A percentile compares a stretch with the other conserved stretches of the same genome.
phyloP scores from a whole-genome alignment of 1,140 invertebrate species.

The Ceratoteleas bidentatus region DNA sequence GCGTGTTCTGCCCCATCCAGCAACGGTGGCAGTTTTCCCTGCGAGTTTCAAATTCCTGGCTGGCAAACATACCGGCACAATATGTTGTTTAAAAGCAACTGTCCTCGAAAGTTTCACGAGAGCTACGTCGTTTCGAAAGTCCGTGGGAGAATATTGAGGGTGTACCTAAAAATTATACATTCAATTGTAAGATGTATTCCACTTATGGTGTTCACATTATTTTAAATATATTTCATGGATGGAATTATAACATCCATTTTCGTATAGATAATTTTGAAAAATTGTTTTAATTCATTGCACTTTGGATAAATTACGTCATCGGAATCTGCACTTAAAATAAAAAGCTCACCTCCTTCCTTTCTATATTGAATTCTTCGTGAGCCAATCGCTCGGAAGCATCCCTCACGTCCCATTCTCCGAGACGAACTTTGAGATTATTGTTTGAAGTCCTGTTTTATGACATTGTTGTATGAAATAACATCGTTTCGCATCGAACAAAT shows the following conservation, averaged over 20 bases:
- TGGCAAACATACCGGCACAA: constrained; percentile 92
- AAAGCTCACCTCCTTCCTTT: constrained; percentile 89
- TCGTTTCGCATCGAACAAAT: constrained; percentile 32
- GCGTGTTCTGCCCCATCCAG: constrained; percentile 93
- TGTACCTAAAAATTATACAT: constrained; percentile 82
- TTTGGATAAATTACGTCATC: too few relatives aligned
- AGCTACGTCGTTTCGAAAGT: constrained; percentile 95
- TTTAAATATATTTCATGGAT: too few relatives aligned
- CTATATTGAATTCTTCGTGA: constrained; percentile 94
- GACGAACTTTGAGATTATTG: constrained; percentile 90
- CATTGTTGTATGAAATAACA: constrained; percentile 59
- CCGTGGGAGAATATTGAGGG: constrained; percentile 92
- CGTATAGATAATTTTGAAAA: too few relatives aligned
- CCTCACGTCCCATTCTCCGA: constrained; percentile 95
- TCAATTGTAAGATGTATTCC: not conserved
- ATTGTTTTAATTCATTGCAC: too few relatives aligned
- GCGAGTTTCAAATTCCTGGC: constrained; percentile 87
- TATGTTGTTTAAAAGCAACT: constrained; percentile 93
- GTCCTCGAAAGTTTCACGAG: constrained; percentile 89
- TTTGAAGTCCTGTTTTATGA: constrained; percentile 86
- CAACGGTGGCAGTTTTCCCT: constrained; percentile 92
- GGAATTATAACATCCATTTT: too few relatives aligned
- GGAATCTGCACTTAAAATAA: constrained; percentile 2
- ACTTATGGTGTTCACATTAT: too few relatives aligned
- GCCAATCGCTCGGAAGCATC: constrained; percentile 89